Evolutionary conservation across 1,140 invertebrate species (phyloP), one percentile per base, ranked within the genome.

Genomic region (Telenomus remus): DNA sequence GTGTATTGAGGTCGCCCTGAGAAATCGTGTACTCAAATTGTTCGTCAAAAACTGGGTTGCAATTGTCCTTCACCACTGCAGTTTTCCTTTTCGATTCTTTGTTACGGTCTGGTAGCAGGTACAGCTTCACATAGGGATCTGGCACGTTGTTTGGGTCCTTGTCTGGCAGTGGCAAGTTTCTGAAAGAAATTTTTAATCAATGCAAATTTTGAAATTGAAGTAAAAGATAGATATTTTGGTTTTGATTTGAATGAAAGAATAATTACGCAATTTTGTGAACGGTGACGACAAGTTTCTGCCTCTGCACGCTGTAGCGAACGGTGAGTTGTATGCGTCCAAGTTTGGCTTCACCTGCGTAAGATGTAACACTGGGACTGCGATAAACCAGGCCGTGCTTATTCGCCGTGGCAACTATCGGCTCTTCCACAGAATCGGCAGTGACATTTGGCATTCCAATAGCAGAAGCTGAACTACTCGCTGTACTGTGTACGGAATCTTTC

Each of bases 61-160:
- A 96, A 80, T 94, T 95, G 82, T 98, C 95, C 82, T 96, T 95
- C 55, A 95, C 89, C 13, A 94, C 93, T 78, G 91, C 91, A 10
- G 97, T 98, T 88, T 98, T 98, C 33, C 95, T 91, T 87, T 98
- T 98, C 0, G 93, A 93, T 78, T 96, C 94, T 86, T 95, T 96
- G 15, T 93, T 91, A 34, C 93, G 90, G 71, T 97, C 96, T 0
- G 97, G 97, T 37, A 98, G 87, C 37, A 98, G 89, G 85, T 98
- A 97, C 13, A 98, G 86, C 82, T 97, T 97, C 0, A 98, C 96
- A 84, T 98, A 98, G 0, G 97, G 96, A 89, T 98, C 97, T 0
- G 97, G 96, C 76, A 97, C 93, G 83, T 96, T 95, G 53, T 91
- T 91, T 12, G 94, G 93, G 87, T 97, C 96, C 76, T 95, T 95